phyloP scores from a whole-genome alignment of 2,888 invertebrate species.

The Platerodrilus igneus region DNA sequence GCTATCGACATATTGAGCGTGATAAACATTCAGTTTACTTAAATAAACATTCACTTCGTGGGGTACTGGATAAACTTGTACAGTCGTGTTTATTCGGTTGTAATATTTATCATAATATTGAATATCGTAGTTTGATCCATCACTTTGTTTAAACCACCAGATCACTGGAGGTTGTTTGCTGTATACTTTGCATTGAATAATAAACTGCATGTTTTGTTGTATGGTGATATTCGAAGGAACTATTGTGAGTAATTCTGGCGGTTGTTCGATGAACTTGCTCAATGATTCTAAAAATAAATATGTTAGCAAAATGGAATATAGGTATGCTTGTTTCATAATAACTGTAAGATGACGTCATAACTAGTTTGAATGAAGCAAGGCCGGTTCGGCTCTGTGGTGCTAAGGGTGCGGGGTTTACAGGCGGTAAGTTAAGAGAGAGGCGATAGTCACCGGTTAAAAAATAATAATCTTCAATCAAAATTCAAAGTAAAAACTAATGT shows the following conservation, averaged over 20 bases:
- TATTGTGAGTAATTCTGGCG: slow-evolving; percentile 36
- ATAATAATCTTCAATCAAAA: too few relatives aligned
- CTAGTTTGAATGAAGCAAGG: too few relatives aligned
- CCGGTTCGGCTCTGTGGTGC: too few relatives aligned
- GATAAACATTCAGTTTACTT: slow-evolving; percentile 41
- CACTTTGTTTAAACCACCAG: slow-evolving; percentile 43
- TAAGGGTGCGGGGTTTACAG: too few relatives aligned
- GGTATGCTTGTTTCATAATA: neutral
- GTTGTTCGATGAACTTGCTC: slow-evolving; percentile 30
- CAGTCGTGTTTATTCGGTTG: slow-evolving; percentile 33
- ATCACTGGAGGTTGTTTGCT: slow-evolving; percentile 40
- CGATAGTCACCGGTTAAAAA: too few relatives aligned
- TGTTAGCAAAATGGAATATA: neutral
- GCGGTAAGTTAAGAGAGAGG: too few relatives aligned
- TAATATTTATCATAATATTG: slow-evolving; percentile 36
- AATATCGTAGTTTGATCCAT: slow-evolving; percentile 37
- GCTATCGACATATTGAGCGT: slow-evolving; percentile 37
- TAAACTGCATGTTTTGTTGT: slow-evolving; percentile 36
- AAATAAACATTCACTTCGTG: slow-evolving; percentile 36
- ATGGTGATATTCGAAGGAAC: slow-evolving; percentile 37
- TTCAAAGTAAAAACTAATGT: too few relatives aligned
- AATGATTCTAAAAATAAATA: slow-evolving; percentile 31
- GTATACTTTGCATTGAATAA: slow-evolving; percentile 42
- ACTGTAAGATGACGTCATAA: too few relatives aligned
- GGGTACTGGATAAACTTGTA: slow-evolving; percentile 31